These are phyloP conservation scores for Channallabes apus DNA, from an alignment of 2,797 vertebrate species.

Conservation along the genomic window DNA sequence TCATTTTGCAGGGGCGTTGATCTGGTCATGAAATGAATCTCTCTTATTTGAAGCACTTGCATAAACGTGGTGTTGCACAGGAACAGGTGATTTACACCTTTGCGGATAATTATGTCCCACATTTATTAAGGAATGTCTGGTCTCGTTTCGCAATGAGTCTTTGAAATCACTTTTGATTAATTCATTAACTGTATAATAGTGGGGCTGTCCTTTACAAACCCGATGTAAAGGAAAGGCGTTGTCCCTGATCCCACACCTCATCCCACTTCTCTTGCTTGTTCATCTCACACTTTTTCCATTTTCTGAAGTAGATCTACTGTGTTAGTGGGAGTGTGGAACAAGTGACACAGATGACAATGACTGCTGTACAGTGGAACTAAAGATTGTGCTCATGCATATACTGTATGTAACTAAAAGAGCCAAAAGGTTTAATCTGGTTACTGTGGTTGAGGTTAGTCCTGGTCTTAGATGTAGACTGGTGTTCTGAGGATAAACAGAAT, in stretches of 20 bases:
- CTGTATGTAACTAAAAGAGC: background rate
- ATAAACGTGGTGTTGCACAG: constrained; percentile 28
- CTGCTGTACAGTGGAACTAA: background rate
- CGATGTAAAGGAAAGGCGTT: background rate
- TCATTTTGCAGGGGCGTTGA: constrained; percentile 10
- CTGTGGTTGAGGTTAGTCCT: no score
- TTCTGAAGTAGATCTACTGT: background rate
- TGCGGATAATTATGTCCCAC: constrained; percentile 2
- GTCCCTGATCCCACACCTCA: background rate
- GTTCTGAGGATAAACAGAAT: background rate
- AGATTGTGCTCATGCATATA: background rate
- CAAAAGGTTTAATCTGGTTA: background rate
- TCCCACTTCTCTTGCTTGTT: constrained; percentile 2
- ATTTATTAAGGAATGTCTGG: background rate
- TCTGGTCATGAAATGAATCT: background rate
- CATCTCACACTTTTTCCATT: constrained; percentile 23
- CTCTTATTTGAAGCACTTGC: background rate
- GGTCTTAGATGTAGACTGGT: background rate
- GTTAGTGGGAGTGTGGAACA: background rate
- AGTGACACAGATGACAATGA: background rate
- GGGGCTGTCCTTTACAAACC: background rate
- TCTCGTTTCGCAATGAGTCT: background rate
- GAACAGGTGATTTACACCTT: background rate
- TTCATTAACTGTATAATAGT: no score
- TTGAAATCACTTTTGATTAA: background rate